phyloP scores from a whole-genome alignment of 2,113 vertebrate species.

The Oncorhynchus mykiss region DNA sequence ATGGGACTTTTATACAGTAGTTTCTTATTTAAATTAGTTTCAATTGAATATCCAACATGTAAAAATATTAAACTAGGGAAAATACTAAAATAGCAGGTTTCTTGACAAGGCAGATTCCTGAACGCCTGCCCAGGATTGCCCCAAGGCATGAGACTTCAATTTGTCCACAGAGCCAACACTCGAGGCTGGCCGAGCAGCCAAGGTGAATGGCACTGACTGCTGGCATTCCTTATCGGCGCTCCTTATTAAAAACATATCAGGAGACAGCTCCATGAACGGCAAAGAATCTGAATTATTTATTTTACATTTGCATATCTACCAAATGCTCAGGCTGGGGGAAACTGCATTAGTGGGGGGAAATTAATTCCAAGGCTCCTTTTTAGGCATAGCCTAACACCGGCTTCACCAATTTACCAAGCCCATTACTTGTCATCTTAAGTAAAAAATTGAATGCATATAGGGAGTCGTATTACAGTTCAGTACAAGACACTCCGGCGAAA shows the following conservation, averaged over 20 bases:
- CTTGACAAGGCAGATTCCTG: background rate
- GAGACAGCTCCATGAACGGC: conserved; percentile 34
- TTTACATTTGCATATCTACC: conserved; percentile 59
- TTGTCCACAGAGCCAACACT: background rate
- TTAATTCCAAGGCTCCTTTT: conserved; percentile 47
- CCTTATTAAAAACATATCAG: conserved; percentile 40
- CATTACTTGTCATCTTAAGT: conserved; percentile 46
- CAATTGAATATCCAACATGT: too few species aligned
- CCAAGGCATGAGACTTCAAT: background rate
- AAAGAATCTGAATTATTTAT: conserved; percentile 62
- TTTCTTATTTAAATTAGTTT: too few species aligned
- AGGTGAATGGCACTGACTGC: conserved; percentile 16
- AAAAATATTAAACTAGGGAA: too few species aligned
- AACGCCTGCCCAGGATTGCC: background rate
- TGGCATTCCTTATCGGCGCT: conserved; percentile 22
- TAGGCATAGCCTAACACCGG: conserved; percentile 21
- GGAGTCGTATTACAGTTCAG: conserved; percentile 6
- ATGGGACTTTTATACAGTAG: too few species aligned
- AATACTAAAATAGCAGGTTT: background rate
- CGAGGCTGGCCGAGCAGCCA: conserved; percentile 10
- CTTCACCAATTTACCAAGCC: conserved; percentile 36
- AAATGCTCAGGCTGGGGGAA: conserved; percentile 43
- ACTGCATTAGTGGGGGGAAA: conserved; percentile 44
- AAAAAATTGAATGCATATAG: conserved; percentile 28
- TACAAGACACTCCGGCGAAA: background rate